Evolutionary conservation across 2,888 invertebrate genomes (phyloP).

Genomic region (Augochlorella aurata): DNA sequence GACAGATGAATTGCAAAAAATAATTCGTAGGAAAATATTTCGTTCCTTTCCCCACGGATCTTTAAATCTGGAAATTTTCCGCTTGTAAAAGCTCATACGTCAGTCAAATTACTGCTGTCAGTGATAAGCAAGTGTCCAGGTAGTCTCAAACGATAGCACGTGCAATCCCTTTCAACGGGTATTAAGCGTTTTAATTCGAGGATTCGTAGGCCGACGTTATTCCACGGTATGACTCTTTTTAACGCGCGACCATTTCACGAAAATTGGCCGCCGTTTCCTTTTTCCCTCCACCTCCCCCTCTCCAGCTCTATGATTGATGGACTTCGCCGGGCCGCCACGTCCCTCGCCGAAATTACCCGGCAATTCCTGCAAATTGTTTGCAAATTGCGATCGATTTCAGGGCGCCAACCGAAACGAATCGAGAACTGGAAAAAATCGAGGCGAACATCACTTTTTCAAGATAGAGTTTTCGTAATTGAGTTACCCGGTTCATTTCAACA

Average conservation of each 20-base stretch:
- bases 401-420: constrained; percentile 43
- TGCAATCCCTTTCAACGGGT: constrained; percentile 12
- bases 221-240: constrained; percentile 18
- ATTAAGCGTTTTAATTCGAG: constrained; percentile 36
- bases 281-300: not conserved
- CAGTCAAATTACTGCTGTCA: not conserved
- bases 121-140: not conserved
- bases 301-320: constrained; percentile 56
- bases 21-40: not conserved
- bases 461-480: not conserved
- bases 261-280: constrained; percentile 36
- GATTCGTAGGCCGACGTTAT: constrained; percentile 1
- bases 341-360: constrained; percentile 58
- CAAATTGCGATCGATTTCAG: constrained; percentile 60
- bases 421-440: constrained; percentile 19
- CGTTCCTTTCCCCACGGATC: not conserved
- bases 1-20: not conserved
- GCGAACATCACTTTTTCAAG: not conserved
- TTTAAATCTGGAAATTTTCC: not conserved
- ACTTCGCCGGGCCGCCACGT: constrained; percentile 34
- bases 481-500: not conserved
- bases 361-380: constrained; percentile 67
- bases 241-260: constrained; percentile 17
- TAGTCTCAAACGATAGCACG: not conserved
- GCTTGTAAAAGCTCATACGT: not conserved